Conservation (phyloP, 1,140 invertebrate genomes). For the Contarinia nasturtii region DNA sequence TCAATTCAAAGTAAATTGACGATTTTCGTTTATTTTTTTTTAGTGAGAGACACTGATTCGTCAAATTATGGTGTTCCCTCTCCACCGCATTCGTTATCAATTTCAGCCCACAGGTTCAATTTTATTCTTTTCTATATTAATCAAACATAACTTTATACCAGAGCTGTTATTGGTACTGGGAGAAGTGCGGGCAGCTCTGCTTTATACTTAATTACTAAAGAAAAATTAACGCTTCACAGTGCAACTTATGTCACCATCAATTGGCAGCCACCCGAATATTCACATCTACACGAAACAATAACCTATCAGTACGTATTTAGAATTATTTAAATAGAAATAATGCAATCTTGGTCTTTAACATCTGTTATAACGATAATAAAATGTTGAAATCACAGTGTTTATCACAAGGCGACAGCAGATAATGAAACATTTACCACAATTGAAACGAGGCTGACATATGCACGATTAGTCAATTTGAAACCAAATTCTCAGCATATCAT, state of each 20-base stretch:
- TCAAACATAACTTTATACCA: no score
- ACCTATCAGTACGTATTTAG: slow-evolving; percentile 39
- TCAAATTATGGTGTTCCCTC: slow-evolving; percentile 42
- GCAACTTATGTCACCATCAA: slow-evolving; percentile 56
- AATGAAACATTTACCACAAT: slow-evolving; percentile 32
- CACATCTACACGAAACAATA: slow-evolving; percentile 51
- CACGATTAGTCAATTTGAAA: slow-evolving; percentile 41
- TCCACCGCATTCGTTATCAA: slow-evolving; percentile 52
- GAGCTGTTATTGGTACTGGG: no score
- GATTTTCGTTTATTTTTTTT: not conserved
- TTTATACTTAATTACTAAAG: no score
- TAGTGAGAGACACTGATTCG: slow-evolving; percentile 11
- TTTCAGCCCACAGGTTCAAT: no score
- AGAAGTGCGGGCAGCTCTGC: no score
- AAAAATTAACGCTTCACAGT: no score
- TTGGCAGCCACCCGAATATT: slow-evolving; percentile 65
- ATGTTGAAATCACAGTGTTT: slow-evolving; percentile 29
- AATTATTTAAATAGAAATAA: slow-evolving; percentile 1
- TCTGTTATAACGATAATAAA: no score
- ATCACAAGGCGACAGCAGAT: slow-evolving; percentile 39
- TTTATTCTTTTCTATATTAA: no score
- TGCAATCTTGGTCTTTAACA: no score
- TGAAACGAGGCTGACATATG: slow-evolving; percentile 43
- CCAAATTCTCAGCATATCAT: slow-evolving; percentile 62
- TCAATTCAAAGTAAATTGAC: not conserved